A percentile compares a stretch with the other conserved stretches of the same genome.
phyloP scores from a whole-genome alignment of 2,113 vertebrate genomes.

The Corythornis cristatus region DNA sequence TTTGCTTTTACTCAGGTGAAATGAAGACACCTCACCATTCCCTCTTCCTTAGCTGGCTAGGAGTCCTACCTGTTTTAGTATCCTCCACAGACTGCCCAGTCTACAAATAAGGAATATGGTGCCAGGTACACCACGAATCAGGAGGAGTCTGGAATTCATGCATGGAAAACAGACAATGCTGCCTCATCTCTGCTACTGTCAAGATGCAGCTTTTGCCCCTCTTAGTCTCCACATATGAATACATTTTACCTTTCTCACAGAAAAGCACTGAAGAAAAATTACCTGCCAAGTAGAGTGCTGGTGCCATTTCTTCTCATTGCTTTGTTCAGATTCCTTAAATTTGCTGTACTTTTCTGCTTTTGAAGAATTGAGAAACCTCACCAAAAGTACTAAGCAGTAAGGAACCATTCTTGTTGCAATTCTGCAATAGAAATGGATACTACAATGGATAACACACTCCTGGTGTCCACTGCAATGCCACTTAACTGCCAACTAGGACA shows the following conservation, averaged over 20 bases:
- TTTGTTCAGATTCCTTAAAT: background rate
- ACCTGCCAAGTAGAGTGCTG: background rate
- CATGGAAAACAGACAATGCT: background rate
- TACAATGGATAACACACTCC: background rate
- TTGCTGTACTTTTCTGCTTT: background rate
- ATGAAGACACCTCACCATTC: background rate
- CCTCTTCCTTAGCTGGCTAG: background rate
- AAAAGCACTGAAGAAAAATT: background rate
- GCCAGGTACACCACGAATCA: background rate
- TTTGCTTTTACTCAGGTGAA: background rate
- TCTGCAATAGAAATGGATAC: background rate
- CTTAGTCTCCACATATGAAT: background rate
- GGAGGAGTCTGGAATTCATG: background rate
- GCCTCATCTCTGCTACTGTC: background rate
- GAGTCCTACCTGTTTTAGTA: background rate
- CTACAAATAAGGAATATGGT: background rate
- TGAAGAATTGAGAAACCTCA: background rate
- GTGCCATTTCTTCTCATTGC: background rate
- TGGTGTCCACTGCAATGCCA: background rate
- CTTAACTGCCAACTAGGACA: background rate
- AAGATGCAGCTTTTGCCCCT: background rate
- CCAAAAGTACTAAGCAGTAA: background rate
- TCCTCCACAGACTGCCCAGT: background rate
- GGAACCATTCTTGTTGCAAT: background rate
- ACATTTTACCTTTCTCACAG: background rate